Percentiles rank a stretch among this genome's conserved stretches.
phyloP scores from a whole-genome alignment of 1,140 invertebrate species.

The Drosophila prosaltans region DNA sequence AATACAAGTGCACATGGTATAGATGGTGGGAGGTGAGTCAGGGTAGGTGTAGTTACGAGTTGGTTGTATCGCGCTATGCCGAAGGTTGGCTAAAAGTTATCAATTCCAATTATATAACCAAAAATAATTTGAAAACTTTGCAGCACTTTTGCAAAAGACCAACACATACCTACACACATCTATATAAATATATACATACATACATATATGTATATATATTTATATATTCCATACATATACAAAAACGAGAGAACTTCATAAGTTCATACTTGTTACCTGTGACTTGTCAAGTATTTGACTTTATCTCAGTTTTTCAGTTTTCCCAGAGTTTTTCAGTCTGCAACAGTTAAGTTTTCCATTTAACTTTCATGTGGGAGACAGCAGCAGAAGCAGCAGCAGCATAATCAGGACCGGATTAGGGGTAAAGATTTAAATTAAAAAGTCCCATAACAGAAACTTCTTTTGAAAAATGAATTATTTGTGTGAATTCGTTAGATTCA shows the following conservation, averaged over 20 bases:
- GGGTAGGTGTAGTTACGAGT: constrained; percentile 8
- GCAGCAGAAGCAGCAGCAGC: not conserved
- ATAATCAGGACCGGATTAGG: constrained; percentile 4
- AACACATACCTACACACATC: constrained; percentile 40
- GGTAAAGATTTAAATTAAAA: not conserved
- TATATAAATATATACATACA: constrained; percentile 33
- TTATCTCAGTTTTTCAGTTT: constrained; percentile 62
- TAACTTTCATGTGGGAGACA: constrained; percentile 45
- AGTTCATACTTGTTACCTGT: constrained; percentile 79
- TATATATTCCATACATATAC: constrained; percentile 9
- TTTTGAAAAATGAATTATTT: no score
- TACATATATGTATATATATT: constrained; percentile 21
- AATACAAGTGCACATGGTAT: constrained; percentile 58
- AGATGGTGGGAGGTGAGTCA: not conserved
- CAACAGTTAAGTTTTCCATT: constrained; percentile 58
- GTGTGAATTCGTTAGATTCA: no score
- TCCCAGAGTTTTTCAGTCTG: constrained; percentile 17
- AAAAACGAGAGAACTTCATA: constrained; percentile 69
- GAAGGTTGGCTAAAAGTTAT: constrained; percentile 59
- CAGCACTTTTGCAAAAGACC: constrained; percentile 71
- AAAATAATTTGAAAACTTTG: constrained; percentile 81
- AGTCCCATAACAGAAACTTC: no score
- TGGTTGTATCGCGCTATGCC: constrained; percentile 42
- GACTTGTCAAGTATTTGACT: constrained; percentile 81
- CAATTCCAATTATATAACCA: constrained; percentile 82